These are phyloP conservation scores for Pteronotus mesoamericanus DNA, from an alignment of 2,797 vertebrate species.

Conservation along the genomic window DNA sequence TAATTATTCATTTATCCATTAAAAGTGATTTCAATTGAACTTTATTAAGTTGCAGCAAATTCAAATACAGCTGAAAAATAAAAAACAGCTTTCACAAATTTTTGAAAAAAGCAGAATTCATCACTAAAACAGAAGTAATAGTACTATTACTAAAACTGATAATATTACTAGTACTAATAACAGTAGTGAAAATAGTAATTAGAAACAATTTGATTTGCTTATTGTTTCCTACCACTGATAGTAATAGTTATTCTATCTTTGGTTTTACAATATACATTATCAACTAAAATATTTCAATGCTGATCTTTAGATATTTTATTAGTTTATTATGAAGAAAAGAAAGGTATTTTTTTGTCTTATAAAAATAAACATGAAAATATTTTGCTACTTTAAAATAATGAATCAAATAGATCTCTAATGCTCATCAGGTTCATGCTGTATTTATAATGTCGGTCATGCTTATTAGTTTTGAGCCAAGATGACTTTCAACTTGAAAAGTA, in stretches of 20 bases:
- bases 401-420: not conserved
- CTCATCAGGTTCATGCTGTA: not conserved
- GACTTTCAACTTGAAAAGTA: not conserved
- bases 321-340: not conserved
- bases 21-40: not conserved
- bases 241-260: not conserved
- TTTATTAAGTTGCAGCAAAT: not conserved
- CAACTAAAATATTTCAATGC: not conserved
- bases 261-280: not conserved
- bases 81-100: not conserved
- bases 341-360: not conserved
- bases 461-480: not conserved
- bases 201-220: not conserved
- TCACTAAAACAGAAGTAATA: not conserved
- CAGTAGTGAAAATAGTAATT: not conserved
- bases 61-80: not conserved
- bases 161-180: not conserved
- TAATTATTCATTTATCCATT: slow-evolving; percentile 10
- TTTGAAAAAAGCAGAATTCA: slow-evolving; percentile 13
- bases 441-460: not conserved
- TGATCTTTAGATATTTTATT: not conserved
- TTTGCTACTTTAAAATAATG: not conserved
- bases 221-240: not conserved
- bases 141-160: not conserved
- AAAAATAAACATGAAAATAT: not conserved